Evolutionary conservation across 1,140 invertebrate species (phyloP), one percentile per base, ranked within the genome.

Genomic region (Mamestra configurata): DNA sequence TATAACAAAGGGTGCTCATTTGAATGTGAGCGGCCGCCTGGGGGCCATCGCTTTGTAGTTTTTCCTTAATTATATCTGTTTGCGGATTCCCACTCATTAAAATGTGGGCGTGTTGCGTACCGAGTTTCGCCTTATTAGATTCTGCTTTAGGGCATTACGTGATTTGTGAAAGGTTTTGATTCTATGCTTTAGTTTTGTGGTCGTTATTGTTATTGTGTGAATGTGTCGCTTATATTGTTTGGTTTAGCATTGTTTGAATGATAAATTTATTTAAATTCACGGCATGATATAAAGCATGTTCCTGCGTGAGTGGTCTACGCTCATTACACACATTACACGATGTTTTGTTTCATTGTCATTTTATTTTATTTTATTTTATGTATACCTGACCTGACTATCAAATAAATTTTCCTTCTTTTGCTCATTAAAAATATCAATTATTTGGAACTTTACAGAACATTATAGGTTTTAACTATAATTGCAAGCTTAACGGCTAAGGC

Each of bases 61-160:
- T 90, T 91, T 90, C 85, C 84, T 88, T 89, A 90, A 90, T 92
- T 91, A 88, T 88, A 88, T 88, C 86, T 86, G 82, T 87, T 89
- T 86, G 84, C 81, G 86, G 82, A 84, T 86, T 87, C 85, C 78
- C 86, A 79, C 83, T 92, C 89, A 86, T 92, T 92, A 91, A 80
- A 78, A 79, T 46, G 82, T 80, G 88, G 90, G 89, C 81, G 89
- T 90, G 43, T 49, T 49, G 43, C 13, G 87, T 64, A 75, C 46
- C 10, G 70, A 64, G 61, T 79, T 68, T 79, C 68, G 77, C 83
- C 86, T 92, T 89, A 88, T 90, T 92, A 90, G 84, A 88, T 88
- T 86, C 86, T 79, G 90, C 90, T 92, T 90, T 88, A 88, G 91
- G 90, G 89, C 89, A 88, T 91, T 90, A 83, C 79, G 85, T 70